These are phyloP conservation scores for Brachionus asplanchnoidis DNA, from an alignment of 1,140 invertebrate genomes.

Conservation along the genomic window DNA sequence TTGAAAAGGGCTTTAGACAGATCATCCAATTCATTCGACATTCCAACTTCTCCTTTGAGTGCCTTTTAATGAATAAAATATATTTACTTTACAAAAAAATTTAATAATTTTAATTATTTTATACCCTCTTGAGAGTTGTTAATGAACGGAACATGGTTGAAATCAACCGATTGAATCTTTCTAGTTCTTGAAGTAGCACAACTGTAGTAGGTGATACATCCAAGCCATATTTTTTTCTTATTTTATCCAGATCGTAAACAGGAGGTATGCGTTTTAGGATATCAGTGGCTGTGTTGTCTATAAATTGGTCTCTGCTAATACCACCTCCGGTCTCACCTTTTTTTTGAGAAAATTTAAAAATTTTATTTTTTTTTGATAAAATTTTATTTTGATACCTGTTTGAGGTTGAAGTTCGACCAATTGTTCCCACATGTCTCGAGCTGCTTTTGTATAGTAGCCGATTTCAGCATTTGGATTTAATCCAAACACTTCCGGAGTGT, in stretches of 20 bases:
- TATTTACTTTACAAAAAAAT: neutral
- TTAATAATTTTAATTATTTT: neutral
- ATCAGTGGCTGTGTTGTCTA: constrained; percentile 71
- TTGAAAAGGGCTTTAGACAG: constrained; percentile 74
- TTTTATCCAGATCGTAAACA: constrained; percentile 70
- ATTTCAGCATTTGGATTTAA: constrained; percentile 58
- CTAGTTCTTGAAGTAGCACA: constrained; percentile 79
- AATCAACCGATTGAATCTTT: constrained; percentile 76
- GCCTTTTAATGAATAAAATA: constrained; percentile 59
- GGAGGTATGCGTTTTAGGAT: constrained; percentile 66
- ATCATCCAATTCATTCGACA: constrained; percentile 76
- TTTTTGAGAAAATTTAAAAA: neutral
- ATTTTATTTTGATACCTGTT: constrained; percentile 62
- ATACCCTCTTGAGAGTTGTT: constrained; percentile 67
- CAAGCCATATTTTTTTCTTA: constrained; percentile 70
- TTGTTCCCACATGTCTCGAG: constrained; percentile 74
- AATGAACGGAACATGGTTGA: constrained; percentile 68
- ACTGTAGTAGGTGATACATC: constrained; percentile 73
- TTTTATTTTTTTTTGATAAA: neutral
- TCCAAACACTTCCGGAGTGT: constrained; percentile 58
- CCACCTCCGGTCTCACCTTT: constrained; percentile 60
- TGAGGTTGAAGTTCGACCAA: constrained; percentile 80
- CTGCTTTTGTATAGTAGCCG: constrained; percentile 69
- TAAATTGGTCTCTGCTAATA: constrained; percentile 72
- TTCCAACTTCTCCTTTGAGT: constrained; percentile 79